Evolutionary conservation across 2,888 invertebrate genomes (phyloP).

Genomic region (Gastracanthus pulcherrimus): DNA sequence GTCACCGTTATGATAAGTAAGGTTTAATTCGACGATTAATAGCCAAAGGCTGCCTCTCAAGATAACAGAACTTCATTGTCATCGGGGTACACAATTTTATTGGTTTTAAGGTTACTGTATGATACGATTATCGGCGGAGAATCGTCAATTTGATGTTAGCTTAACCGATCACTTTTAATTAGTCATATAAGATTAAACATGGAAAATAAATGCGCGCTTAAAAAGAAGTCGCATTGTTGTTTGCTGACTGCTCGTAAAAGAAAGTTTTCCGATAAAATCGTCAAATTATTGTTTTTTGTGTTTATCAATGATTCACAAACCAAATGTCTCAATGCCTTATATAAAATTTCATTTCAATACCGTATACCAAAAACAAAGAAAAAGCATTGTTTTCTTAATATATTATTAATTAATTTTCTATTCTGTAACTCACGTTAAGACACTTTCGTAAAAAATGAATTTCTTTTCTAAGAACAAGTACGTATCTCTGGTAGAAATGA

Average conservation of each 20-base stretch:
- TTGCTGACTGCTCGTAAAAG: not conserved
- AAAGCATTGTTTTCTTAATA: too few species aligned
- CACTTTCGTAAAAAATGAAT: too few species aligned
- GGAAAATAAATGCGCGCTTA: conserved; percentile 18
- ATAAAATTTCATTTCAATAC: too few species aligned
- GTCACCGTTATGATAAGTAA: not conserved
- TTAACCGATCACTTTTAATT: conserved; percentile 30
- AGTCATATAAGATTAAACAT: conserved; percentile 39
- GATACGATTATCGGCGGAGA: conserved; percentile 42
- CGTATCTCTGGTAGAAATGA: too few species aligned
- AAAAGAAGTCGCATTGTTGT: not conserved
- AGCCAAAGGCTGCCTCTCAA: not conserved
- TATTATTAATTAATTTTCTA: too few species aligned
- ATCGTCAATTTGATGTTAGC: conserved; percentile 17
- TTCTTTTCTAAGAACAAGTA: too few species aligned
- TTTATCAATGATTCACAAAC: not conserved
- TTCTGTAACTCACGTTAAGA: too few species aligned
- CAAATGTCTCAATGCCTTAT: too few species aligned
- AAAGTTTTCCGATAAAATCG: conserved; percentile 12
- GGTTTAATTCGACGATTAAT: conserved; percentile 10
- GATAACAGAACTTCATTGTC: conserved; percentile 35
- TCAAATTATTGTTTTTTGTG: not conserved
- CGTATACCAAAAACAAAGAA: too few species aligned
- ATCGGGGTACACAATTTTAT: conserved; percentile 13
- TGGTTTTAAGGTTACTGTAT: conserved; percentile 8